A percentile compares a stretch with the other conserved stretches of the same genome.
phyloP scores from a whole-genome alignment of 2,888 invertebrate species.

The Tricholauxania praeusta region DNA sequence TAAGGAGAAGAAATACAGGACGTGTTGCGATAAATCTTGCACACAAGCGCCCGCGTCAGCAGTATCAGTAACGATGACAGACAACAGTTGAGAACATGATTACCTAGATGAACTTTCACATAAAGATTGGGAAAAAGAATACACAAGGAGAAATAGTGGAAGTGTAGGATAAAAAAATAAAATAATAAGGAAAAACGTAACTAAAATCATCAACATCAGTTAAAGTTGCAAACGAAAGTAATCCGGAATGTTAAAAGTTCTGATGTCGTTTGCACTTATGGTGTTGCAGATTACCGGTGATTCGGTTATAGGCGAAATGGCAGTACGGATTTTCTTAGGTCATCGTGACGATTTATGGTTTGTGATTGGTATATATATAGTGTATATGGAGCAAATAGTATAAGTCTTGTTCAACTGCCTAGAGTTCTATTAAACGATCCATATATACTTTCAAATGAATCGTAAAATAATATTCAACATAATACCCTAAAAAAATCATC shows the following conservation, averaged over 20 bases:
- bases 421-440: too few species aligned
- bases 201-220: constrained; percentile 23
- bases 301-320: too few species aligned
- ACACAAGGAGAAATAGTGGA: neutral
- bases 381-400: too few species aligned
- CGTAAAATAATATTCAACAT: too few species aligned
- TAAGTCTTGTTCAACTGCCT: too few species aligned
- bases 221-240: constrained; percentile 19
- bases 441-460: too few species aligned
- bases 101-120: constrained; percentile 26
- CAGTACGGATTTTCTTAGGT: too few species aligned
- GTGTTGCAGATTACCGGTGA: neutral
- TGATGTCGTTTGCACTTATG: constrained; percentile 14
- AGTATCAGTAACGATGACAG: constrained; percentile 31
- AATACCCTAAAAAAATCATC: too few species aligned
- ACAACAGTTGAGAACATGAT: constrained; percentile 1
- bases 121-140: neutral
- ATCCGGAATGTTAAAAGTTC: constrained; percentile 23
- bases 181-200: too few species aligned
- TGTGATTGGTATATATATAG: too few species aligned
- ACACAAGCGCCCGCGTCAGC: constrained; percentile 28
- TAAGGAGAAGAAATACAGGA: constrained; percentile 39
- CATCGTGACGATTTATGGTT: too few species aligned
- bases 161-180: neutral
- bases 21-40: constrained; percentile 42